A percentile compares a stretch with the other conserved stretches of the same genome.
Conservation (phyloP, 1,140 invertebrate genomes). For the Reticulitermes speratus region DNA sequence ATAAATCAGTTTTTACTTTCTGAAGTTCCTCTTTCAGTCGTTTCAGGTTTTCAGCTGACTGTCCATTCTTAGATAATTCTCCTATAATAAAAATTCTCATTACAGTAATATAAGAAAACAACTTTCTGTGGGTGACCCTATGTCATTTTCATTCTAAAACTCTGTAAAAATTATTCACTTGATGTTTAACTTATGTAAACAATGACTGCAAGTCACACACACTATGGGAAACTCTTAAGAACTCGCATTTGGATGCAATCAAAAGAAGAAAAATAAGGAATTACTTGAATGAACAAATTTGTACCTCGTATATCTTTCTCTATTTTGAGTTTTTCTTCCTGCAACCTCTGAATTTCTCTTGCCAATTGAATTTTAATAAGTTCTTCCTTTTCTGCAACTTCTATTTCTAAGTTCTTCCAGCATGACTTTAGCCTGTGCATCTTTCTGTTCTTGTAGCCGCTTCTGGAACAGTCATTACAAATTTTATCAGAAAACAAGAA, state of each 20-base stretch:
- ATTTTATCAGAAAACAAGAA: too few relatives aligned
- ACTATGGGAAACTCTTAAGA: too few relatives aligned
- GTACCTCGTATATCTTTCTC: neutral
- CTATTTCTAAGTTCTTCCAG: conserved; percentile 50
- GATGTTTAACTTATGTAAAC: too few relatives aligned
- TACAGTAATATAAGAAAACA: too few relatives aligned
- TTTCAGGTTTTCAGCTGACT: conserved; percentile 37
- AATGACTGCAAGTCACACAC: too few relatives aligned
- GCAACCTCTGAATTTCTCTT: conserved; percentile 51
- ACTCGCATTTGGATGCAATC: too few relatives aligned
- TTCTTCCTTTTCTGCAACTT: conserved; percentile 45
- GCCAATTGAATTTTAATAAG: conserved; percentile 46
- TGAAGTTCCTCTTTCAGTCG: conserved; percentile 40
- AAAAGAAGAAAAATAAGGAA: too few relatives aligned
- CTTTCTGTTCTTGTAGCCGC: conserved; percentile 46
- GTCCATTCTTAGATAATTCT: conserved; percentile 27
- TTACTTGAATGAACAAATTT: too few relatives aligned
- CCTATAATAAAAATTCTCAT: neutral
- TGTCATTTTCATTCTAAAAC: too few relatives aligned
- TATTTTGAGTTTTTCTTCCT: conserved; percentile 34
- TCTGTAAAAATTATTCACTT: too few relatives aligned
- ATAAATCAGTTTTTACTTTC: conserved; percentile 52
- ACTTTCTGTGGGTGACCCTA: too few relatives aligned
- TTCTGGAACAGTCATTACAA: conserved; percentile 48
- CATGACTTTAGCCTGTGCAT: neutral